A percentile compares a stretch with the other conserved stretches of the same genome.
Conservation (phyloP, 2,797 vertebrate species). For the Etheostoma perlongum region DNA sequence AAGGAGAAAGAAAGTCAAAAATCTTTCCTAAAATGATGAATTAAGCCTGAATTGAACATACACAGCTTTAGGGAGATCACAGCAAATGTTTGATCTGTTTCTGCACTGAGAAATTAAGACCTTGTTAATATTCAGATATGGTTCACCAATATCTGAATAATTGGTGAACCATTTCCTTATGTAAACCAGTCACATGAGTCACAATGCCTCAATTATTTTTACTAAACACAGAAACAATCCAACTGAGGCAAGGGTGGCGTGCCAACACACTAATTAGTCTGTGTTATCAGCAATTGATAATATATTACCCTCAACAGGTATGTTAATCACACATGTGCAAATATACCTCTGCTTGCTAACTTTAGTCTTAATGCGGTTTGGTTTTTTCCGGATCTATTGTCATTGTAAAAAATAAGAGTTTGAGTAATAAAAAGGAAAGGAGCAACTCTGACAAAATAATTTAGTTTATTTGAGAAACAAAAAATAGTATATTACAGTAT, state of each 20-base stretch:
- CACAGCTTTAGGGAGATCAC: background rate
- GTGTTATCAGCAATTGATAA: background rate
- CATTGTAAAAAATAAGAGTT: background rate
- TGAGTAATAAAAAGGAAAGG: background rate
- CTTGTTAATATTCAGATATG: background rate
- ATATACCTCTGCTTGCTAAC: background rate
- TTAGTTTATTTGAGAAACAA: background rate
- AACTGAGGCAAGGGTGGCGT: background rate
- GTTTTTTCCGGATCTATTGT: background rate
- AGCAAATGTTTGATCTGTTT: background rate
- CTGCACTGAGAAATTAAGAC: background rate
- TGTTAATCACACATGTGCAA: background rate
- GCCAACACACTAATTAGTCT: background rate
- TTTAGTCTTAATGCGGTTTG: background rate
- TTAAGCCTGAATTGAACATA: conserved; percentile 21
- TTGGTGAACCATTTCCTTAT: background rate
- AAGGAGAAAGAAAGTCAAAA: background rate
- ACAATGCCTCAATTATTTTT: no score
- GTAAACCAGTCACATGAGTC: no score
- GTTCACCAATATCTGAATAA: background rate
- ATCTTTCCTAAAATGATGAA: background rate
- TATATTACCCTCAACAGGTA: background rate
- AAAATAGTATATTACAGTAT: background rate
- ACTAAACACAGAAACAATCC: no score
- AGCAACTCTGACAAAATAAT: background rate